phyloP scores from a whole-genome alignment of 2,888 invertebrate genomes.

The Andrena bicolor region DNA sequence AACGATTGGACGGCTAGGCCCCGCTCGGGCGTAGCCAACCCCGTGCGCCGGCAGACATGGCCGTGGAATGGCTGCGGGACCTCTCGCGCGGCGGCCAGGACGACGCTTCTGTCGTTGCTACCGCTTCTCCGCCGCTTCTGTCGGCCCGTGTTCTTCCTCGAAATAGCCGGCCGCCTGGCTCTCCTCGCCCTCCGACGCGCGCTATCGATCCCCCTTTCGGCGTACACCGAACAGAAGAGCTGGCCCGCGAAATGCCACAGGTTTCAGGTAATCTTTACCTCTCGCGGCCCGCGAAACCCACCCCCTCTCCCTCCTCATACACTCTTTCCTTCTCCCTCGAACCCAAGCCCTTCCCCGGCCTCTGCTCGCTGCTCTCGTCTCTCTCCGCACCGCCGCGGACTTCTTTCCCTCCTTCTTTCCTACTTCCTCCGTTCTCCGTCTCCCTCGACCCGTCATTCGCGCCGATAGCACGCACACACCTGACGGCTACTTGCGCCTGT shows the following conservation, averaged over 20 bases:
- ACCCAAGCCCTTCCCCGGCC: background rate
- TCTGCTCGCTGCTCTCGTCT: background rate
- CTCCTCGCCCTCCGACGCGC: constrained; percentile 67
- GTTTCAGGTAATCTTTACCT: constrained; percentile 74
- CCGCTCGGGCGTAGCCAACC: constrained; percentile 73
- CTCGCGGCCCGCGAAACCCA: constrained; percentile 59
- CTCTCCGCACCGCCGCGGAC: background rate
- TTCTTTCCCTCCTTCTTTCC: background rate
- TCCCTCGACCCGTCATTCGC: constrained; percentile 42
- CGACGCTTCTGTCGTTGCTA: constrained; percentile 65
- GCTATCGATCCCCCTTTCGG: constrained; percentile 72
- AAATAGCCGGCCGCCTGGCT: constrained; percentile 62
- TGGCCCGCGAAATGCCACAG: constrained; percentile 75
- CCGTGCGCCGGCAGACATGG: constrained; percentile 74
- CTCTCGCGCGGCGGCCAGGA: constrained; percentile 47
- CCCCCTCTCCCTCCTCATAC: background rate
- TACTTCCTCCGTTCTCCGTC: constrained; percentile 35
- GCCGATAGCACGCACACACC: constrained; percentile 34
- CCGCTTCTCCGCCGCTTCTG: constrained; percentile 73
- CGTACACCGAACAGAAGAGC: constrained; percentile 60
- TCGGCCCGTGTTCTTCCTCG: constrained; percentile 62
- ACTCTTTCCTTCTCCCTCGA: background rate
- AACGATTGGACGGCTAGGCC: constrained; percentile 70
- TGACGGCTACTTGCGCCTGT: background rate
- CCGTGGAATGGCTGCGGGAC: constrained; percentile 81